Base-by-base conservation (phyloP, 2,888 invertebrate genomes). In the Hyposoter didymator region DNA sequence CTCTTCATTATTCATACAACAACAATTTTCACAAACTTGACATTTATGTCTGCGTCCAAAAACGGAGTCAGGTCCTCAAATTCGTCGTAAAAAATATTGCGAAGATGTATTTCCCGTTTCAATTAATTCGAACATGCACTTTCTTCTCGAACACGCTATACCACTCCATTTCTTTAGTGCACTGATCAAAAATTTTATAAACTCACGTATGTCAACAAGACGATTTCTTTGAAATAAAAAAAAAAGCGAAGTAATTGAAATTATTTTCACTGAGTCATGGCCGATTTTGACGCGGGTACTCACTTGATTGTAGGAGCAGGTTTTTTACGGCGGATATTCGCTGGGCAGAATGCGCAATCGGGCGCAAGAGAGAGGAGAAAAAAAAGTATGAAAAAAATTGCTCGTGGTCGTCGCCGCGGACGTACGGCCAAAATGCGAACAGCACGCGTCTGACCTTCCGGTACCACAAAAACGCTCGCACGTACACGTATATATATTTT, bases 401-500 rank as follows among this genome's bases (percentile, higher is more conserved):
- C 35, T 72, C 45, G 64, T 14, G 19, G 55, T 47, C 69, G 55
- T 39, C 62, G n/a, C 62, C 22, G 45, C 45, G 67, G 45, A 39
- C 47, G 70, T 47, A 62, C 62, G 82, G 39, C 43, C 28, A 62
- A 73, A 78, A 67, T n/a, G 47, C 73, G 78, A 39, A 67, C 73
- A 47, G 59, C 83, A 79, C 83, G 74, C 59, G 83, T 67, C 83
- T 78, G 83, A 84, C 83, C 74, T 78, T 69, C 74, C 78, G 82
- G 74, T 78, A 64, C 74, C 59, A 69, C n/a, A 22, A 28, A 79
- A 79, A 62, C 74, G 14, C 62, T 73, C 55, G 59, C 43, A 55
- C 28, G 39, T 59, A 59, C 10, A 19, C 59, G 47, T 45, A 69
- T 2, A 69, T 43, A 59, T 43, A 19, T 32, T 22, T 3, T 17